phyloP scores from a whole-genome alignment of 2,113 vertebrate genomes.

The Ciconia maguari region DNA sequence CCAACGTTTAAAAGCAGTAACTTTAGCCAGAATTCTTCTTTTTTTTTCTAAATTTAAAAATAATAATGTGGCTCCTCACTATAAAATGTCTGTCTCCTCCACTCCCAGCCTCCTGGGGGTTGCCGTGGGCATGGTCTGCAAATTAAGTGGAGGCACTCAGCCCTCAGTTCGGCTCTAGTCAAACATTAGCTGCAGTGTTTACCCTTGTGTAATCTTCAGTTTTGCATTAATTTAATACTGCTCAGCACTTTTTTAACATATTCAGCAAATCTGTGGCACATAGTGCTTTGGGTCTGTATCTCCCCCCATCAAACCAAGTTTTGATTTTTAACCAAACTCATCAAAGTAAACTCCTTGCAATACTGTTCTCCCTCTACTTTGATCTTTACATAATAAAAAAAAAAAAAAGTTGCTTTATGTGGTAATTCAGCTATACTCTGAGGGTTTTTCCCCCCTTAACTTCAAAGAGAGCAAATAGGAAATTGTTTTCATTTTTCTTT shows the following conservation, averaged over 20 bases:
- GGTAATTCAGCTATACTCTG: slow-evolving; percentile 25
- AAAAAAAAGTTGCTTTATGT: slow-evolving; percentile 31
- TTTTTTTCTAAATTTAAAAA: slow-evolving; percentile 62
- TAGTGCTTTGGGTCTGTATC: slow-evolving; percentile 26
- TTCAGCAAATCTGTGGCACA: slow-evolving; percentile 63
- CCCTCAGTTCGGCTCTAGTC: slow-evolving; percentile 66
- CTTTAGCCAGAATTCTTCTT: background rate
- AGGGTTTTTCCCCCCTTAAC: background rate
- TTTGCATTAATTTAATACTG: slow-evolving; percentile 71
- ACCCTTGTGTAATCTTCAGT: slow-evolving; percentile 75
- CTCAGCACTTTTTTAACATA: slow-evolving; percentile 68
- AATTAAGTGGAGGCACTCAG: slow-evolving; percentile 66
- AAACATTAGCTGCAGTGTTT: slow-evolving; percentile 75
- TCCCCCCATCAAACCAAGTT: slow-evolving; percentile 53
- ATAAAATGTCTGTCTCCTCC: slow-evolving; percentile 62
- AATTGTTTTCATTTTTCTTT: slow-evolving; percentile 55
- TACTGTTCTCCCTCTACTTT: slow-evolving; percentile 41
- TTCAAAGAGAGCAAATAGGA: slow-evolving; percentile 62
- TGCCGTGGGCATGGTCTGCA: slow-evolving; percentile 66
- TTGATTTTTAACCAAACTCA: slow-evolving; percentile 57
- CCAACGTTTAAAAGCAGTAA: slow-evolving; percentile 5
- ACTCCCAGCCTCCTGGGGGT: slow-evolving; percentile 55
- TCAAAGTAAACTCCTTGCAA: slow-evolving; percentile 40
- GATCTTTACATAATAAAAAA: slow-evolving; percentile 39
- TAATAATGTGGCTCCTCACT: slow-evolving; percentile 60